Conservation (phyloP, 1,140 invertebrate species). For the Papilio helenus region DNA sequence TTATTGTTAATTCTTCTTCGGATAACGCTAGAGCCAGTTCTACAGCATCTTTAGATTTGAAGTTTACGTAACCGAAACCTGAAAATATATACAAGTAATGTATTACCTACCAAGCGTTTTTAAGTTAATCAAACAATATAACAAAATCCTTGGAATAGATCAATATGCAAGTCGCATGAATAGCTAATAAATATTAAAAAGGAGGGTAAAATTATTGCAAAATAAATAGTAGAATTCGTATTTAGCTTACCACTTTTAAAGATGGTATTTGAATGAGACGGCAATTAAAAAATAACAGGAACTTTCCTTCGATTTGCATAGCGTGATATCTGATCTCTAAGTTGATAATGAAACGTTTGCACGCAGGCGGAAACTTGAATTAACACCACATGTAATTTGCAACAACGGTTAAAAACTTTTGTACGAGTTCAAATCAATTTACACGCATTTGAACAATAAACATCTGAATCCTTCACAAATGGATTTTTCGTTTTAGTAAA, state of each 20-base stretch:
- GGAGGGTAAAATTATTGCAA: not conserved
- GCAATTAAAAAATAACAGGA: slow-evolving; percentile 36
- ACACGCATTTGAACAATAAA: slow-evolving; percentile 16
- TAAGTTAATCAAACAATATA: no score
- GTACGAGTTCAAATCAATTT: slow-evolving; percentile 33
- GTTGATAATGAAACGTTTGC: slow-evolving; percentile 34
- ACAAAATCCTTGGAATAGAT: no score
- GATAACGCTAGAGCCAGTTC: slow-evolving; percentile 85
- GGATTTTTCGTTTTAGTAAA: slow-evolving; percentile 30
- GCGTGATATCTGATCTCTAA: slow-evolving; percentile 36
- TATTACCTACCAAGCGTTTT: not conserved
- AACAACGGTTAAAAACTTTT: slow-evolving; percentile 34
- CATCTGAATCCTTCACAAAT: slow-evolving; percentile 17
- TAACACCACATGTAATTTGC: slow-evolving; percentile 30
- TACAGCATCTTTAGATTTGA: slow-evolving; percentile 84
- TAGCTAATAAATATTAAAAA: not conserved
- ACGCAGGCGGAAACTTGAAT: slow-evolving; percentile 33
- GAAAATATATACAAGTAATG: slow-evolving; percentile 35
- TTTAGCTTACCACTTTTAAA: not conserved
- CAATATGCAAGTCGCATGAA: no score
- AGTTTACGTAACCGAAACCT: slow-evolving; percentile 87
- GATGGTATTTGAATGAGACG: not conserved
- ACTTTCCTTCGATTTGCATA: slow-evolving; percentile 37
- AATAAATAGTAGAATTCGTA: not conserved
- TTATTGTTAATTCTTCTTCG: slow-evolving; percentile 80